Conservation (phyloP, 2,113 vertebrate genomes). For the Corydoras sp. region DNA sequence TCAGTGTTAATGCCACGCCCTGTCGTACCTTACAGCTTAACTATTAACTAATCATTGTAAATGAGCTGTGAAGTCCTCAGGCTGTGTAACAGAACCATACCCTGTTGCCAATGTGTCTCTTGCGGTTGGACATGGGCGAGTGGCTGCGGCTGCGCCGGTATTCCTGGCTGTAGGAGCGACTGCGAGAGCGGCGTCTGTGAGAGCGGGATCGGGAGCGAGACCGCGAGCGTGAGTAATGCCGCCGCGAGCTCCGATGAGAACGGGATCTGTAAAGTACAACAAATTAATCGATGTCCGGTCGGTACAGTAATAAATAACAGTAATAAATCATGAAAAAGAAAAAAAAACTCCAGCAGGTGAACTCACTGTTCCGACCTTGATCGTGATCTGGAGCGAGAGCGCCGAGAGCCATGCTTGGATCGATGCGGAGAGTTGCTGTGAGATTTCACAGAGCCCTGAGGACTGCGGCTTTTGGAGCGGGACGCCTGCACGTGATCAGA, state of each 20-base stretch:
- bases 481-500: constrained; percentile 78
- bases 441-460: constrained; percentile 83
- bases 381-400: constrained; percentile 79
- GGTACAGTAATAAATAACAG: no score
- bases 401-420: constrained; percentile 85
- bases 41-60: no score
- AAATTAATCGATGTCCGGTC: no score
- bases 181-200: constrained; percentile 75
- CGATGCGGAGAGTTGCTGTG: constrained; percentile 74
- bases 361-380: constrained; percentile 69
- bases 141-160: constrained; percentile 87
- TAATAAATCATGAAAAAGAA: not conserved
- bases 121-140: constrained; percentile 93
- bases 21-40: no score
- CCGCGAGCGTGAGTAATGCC: constrained; percentile 77
- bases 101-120: constrained; percentile 88
- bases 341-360: not conserved
- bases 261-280: constrained; percentile 68
- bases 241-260: constrained; percentile 85
- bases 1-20: no score
- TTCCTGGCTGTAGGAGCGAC: constrained; percentile 86
- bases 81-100: constrained; percentile 49
- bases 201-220: constrained; percentile 74
- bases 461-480: constrained; percentile 88
- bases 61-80: not conserved